Conservation (phyloP, 2,797 vertebrate species). For the Acomys russatus region DNA sequence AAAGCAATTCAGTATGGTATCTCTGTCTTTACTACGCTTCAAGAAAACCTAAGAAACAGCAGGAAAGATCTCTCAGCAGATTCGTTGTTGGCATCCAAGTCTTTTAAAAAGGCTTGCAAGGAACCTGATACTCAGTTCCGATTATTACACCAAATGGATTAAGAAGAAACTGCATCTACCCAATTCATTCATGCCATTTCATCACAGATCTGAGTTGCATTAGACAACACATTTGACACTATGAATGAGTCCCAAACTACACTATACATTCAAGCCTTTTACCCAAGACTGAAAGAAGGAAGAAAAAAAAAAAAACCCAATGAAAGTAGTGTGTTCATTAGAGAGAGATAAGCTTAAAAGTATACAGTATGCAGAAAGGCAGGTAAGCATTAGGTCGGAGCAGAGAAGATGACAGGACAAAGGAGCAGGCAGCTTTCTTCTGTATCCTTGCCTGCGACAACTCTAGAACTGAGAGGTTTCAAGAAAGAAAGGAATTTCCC, state of each 20-base stretch:
- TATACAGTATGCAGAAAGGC: neutral
- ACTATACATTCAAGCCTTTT: neutral
- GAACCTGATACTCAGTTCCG: neutral
- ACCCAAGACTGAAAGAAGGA: neutral
- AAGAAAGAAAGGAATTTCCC: neutral
- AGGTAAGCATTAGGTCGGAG: neutral
- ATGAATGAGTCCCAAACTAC: neutral
- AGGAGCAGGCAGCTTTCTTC: neutral
- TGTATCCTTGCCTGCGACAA: neutral
- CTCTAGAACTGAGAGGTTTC: neutral
- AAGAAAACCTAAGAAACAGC: neutral
- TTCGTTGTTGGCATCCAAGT: neutral
- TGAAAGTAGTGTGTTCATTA: neutral
- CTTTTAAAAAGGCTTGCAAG: neutral
- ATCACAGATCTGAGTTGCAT: neutral
- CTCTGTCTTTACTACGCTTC: neutral
- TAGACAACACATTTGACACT: neutral
- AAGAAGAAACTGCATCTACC: neutral
- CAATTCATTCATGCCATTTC: neutral
- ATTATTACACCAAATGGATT: neutral
- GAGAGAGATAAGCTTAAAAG: neutral
- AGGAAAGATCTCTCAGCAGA: neutral
- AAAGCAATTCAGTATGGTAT: neutral
- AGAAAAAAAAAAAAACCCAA: too few relatives aligned
- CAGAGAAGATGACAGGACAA: neutral